A percentile compares a stretch with the other conserved stretches of the same genome.
Conservation (phyloP, 30 jellyfish, hydroid and myxozoan species). For the Hydractinia echinata region DNA sequence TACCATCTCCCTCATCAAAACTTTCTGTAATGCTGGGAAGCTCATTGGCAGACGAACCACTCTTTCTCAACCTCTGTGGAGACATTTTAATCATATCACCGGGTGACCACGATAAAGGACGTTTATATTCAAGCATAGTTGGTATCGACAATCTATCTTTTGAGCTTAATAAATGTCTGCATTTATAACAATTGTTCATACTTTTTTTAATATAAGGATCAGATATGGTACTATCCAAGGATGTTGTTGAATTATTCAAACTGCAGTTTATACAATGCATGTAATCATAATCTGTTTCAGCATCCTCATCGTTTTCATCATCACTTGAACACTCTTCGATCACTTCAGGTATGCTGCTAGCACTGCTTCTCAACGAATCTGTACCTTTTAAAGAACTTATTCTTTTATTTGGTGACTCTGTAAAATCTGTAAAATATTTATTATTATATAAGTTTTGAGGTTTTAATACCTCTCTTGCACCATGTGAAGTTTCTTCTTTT, state of each 20-base stretch:
- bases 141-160: slow-evolving; percentile 1
- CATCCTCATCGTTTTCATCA: slow-evolving; percentile 6
- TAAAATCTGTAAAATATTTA: too few relatives aligned
- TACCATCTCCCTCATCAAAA: slow-evolving; percentile 13
- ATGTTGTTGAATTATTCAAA: background rate
- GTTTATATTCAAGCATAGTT: background rate
- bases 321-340: slow-evolving; percentile 22
- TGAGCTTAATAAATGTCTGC: background rate
- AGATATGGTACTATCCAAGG: slow-evolving; percentile 4
- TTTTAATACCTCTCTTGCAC: background rate
- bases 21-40: slow-evolving; percentile 6
- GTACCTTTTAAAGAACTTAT: background rate
- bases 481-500: background rate
- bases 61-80: slow-evolving; percentile 11
- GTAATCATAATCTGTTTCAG: background rate
- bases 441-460: too few relatives aligned
- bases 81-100: slow-evolving; percentile 2
- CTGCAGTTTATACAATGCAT: slow-evolving; percentile 6
- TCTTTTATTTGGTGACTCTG: background rate
- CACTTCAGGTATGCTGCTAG: slow-evolving; percentile 13
- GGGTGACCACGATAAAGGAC: slow-evolving; percentile 10
- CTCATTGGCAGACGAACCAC: background rate
- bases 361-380: slow-evolving; percentile 1
- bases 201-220: slow-evolving; percentile 5
- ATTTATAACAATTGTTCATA: slow-evolving; percentile 2